Evolutionary conservation across 2,113 vertebrate genomes (phyloP).

Genomic region (Hippocampus guttulatus): DNA sequence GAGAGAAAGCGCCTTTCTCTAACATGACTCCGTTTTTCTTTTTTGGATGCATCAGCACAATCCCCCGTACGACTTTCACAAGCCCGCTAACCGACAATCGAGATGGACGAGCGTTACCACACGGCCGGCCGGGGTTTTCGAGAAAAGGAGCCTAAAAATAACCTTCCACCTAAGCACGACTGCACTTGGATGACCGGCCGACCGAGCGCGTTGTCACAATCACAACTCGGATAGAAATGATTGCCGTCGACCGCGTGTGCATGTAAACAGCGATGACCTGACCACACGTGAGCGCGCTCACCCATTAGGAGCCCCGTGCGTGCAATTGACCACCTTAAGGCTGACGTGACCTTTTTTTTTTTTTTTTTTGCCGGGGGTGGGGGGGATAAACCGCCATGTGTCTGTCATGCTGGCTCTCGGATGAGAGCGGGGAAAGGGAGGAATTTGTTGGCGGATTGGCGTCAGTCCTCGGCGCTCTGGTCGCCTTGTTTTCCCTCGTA

Average conservation of each 20-base stretch:
- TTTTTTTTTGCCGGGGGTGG: background rate
- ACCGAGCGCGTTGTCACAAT: background rate
- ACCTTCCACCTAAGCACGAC: background rate
- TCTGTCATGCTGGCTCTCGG: slow-evolving; percentile 33
- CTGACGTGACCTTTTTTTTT: slow-evolving; percentile 26
- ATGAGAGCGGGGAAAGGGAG: slow-evolving; percentile 25
- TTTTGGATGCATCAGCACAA: slow-evolving; percentile 50
- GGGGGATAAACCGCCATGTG: slow-evolving; percentile 15
- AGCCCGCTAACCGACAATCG: slow-evolving; percentile 56
- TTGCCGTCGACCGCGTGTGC: background rate
- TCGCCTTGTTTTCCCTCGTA: slow-evolving; percentile 63
- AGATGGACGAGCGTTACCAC: slow-evolving; percentile 43
- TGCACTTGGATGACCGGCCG: background rate
- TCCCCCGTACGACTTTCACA: slow-evolving; percentile 60
- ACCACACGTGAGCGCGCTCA: background rate
- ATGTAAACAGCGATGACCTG: slow-evolving; percentile 2
- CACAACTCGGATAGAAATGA: background rate
- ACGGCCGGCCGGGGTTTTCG: slow-evolving; percentile 37
- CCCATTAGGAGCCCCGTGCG: slow-evolving; percentile 9
- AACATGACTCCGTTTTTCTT: slow-evolving; percentile 47
- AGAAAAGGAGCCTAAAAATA: slow-evolving; percentile 55
- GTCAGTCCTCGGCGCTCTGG: slow-evolving; percentile 23
- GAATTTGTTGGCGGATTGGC: slow-evolving; percentile 41
- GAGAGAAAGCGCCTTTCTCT: slow-evolving; percentile 42
- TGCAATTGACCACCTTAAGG: slow-evolving; percentile 21